Base-by-base conservation (phyloP, 1,140 invertebrate genomes). In the Dufourea novaeangliae region DNA sequence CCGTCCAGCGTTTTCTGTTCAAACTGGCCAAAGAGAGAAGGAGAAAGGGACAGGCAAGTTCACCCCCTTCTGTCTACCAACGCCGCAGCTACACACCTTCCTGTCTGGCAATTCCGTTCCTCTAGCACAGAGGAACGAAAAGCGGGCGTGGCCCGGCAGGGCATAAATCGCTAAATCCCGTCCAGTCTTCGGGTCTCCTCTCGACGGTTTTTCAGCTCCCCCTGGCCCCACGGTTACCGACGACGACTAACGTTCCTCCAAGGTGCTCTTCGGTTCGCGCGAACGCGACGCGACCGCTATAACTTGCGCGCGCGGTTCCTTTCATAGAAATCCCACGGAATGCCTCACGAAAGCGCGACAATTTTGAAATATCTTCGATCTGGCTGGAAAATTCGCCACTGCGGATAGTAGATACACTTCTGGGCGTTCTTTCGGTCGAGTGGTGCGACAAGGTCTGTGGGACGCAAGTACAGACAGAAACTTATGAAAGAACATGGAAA, bases 101-200 rank as follows among this genome's bases (percentile, higher is more conserved):
- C 69, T 52, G 68, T 82, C 82, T 61, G 63, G 66, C 81, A 75
- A 84, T 84, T 67, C 79, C 62, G 62, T 61, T 79, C 76, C 56
- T 75, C 80, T 84, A 69, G 56, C 39, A 69, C 52, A n/a, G 37
- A 61, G 46, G 68, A 87, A 86, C 80, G 84, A 87, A 86, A 85
- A 80, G 88, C 74, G 61, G 86, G 87, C 87, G 88, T 88, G 87
- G 75, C 52, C 63, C n/a, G n/a, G n/a, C n/a, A 41, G 66, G 61
- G 78, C 84, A 89, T 88, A 87, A 88, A 89, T 88, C 84, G 86
- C 76, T 80, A 86, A 87, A 86, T 86, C 86, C 84, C 79, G 82
- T 83, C 80, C 78, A 71, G 17, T 56, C 78, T 87, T 87, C 81
- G 71, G n/a, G 79, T 78, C 78, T 70, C 72, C 76, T 80, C 78